Conservation (phyloP, 1,140 invertebrate genomes). For the Glomeris maerens region DNA sequence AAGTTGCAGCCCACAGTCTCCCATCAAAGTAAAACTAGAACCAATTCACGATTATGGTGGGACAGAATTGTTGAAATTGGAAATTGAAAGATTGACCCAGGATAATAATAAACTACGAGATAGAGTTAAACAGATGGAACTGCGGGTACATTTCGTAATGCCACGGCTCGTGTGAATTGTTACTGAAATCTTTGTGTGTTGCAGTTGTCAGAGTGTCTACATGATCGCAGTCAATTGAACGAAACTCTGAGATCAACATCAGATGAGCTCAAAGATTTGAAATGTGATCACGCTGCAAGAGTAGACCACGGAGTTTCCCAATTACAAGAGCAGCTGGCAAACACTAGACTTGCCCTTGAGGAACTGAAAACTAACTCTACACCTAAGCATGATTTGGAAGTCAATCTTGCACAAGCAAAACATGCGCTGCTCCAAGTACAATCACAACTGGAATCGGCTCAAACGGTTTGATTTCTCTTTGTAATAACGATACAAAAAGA, state of each 20-base stretch:
- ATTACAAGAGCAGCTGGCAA: not conserved
- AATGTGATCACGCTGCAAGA: slow-evolving; percentile 1
- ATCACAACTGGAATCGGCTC: slow-evolving; percentile 35
- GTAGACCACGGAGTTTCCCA: not conserved
- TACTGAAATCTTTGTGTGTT: slow-evolving; percentile 10
- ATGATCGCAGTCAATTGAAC: slow-evolving; percentile 11
- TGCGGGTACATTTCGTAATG: slow-evolving; percentile 8
- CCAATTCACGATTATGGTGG: slow-evolving; percentile 34
- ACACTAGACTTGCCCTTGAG: not conserved
- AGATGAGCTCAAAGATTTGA: slow-evolving; percentile 24
- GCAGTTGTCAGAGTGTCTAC: slow-evolving; percentile 11
- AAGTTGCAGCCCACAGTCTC: slow-evolving; percentile 25
- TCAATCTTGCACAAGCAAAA: slow-evolving; percentile 21
- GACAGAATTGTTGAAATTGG: slow-evolving; percentile 32
- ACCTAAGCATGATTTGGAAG: not conserved
- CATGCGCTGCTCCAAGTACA: slow-evolving; percentile 27
- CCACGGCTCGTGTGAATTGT: not conserved
- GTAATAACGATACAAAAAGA: too few species aligned
- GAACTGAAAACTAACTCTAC: not conserved
- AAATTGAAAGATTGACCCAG: slow-evolving; percentile 34
- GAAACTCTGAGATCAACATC: slow-evolving; percentile 18
- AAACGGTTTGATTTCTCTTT: slow-evolving; percentile 28
- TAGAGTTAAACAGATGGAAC: slow-evolving; percentile 20
- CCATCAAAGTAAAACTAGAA: slow-evolving; percentile 29
- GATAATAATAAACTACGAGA: slow-evolving; percentile 33